Base-by-base conservation (phyloP, 2,113 vertebrate species). In the Neotoma lepida region DNA sequence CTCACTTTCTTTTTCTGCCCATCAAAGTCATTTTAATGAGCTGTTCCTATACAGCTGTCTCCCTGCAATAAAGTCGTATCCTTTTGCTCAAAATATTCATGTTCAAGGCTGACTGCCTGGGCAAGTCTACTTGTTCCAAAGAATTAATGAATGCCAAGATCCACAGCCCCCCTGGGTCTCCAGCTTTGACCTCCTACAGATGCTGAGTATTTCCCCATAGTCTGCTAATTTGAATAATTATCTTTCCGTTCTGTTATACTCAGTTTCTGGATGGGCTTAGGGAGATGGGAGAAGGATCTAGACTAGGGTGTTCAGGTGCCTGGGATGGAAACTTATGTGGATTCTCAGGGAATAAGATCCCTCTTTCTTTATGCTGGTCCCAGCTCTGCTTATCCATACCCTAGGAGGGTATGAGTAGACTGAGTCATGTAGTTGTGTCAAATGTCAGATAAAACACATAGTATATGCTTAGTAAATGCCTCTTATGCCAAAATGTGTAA, bases 11-110 rank as follows among this genome's bases (percentile, higher is more conserved):
- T 80, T 39, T 94, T 90, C 88, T 93, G 58, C 77, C 95, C 93
- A 78, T 94, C 96, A 94, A 92, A 51, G 88, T 82, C 81, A 33
- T 95, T 97, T 97, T 97, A 96, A 94, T 64, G 93, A 97, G 90
- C 63, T 86, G 26, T 82, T 92, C 89, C 81, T 96, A 80, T 93
- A 96, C 94, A 92, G 61, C 71, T 94, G 61, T 95, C 93, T 96
- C 94, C 92, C 85, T 93, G 89, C 46, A 86, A 63, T 93, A 70
- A 91, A 96, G 94, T 82, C 81, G 93, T 91, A 94, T 96, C 90
- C 54, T 90, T 28, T 93, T 91, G 76, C 74, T 93, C 24, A 63
- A 91, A 93, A 44, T 46, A 73, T 71, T 96, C 86, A 0, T 28
- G 86, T 86, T 78, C 41, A 73, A 64, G 63, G 88, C 81, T 88